A percentile compares a stretch with the other conserved stretches of the same genome.
These are phyloP conservation scores for Caradrina kadenii DNA, from an alignment of 2,888 invertebrate genomes.

Conservation along the genomic window DNA sequence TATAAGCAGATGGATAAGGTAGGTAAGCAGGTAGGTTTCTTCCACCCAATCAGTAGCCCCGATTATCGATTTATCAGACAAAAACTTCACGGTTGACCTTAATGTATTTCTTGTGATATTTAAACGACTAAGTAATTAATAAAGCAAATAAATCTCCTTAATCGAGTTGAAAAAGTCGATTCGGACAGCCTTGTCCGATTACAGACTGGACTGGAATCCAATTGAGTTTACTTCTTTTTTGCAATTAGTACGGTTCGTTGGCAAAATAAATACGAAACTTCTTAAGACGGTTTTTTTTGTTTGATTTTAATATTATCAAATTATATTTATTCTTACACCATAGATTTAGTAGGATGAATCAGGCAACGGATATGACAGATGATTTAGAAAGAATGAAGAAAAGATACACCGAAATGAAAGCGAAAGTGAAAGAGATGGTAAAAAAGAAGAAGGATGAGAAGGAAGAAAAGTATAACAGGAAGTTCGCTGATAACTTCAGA, in stretches of 20 bases:
- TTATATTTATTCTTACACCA: too few relatives aligned
- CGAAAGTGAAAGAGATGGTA: too few relatives aligned
- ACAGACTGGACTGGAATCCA: constrained; percentile 50
- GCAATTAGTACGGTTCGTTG: constrained; percentile 33
- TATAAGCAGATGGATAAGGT: neutral
- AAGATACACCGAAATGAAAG: too few relatives aligned
- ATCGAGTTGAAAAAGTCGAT: constrained; percentile 60
- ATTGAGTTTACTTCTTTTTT: constrained; percentile 36
- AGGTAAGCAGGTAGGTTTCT: constrained; percentile 13
- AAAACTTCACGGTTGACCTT: constrained; percentile 52
- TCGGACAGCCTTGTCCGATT: constrained; percentile 48
- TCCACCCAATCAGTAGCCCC: constrained; percentile 8
- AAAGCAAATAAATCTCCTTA: constrained; percentile 66
- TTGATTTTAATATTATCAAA: constrained; percentile 1
- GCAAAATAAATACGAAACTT: constrained; percentile 25
- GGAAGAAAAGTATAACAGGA: too few relatives aligned
- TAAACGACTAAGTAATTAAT: constrained; percentile 60
- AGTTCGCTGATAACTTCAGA: too few relatives aligned
- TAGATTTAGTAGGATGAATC: too few relatives aligned
- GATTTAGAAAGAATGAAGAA: too few relatives aligned
- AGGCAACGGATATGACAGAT: too few relatives aligned
- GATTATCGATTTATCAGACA: constrained; percentile 33
- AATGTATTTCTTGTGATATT: constrained; percentile 58
- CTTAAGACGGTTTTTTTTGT: constrained; percentile 27
- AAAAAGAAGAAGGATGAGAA: too few relatives aligned